A percentile compares a stretch with the other conserved stretches of the same genome.
phyloP scores from a whole-genome alignment of 2,888 invertebrate genomes.

The Mechanitis mazaeus region DNA sequence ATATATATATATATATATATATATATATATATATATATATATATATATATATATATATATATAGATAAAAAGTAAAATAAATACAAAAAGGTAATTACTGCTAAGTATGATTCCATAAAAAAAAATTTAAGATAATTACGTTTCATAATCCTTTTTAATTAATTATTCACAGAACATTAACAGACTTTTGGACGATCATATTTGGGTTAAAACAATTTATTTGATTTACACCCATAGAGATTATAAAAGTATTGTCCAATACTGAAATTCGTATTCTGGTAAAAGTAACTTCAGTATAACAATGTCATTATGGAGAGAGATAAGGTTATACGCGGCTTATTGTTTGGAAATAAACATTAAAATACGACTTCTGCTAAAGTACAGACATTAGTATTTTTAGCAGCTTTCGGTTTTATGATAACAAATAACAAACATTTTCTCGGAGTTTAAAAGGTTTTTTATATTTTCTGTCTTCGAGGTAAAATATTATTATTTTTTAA shows the following conservation, averaged over 20 bases:
- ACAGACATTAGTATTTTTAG: conserved; percentile 31
- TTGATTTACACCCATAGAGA: conserved; percentile 17
- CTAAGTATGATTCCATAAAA: no score
- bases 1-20: no score
- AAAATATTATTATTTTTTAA: no score
- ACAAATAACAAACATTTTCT: conserved; percentile 17
- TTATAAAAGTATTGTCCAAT: conserved; percentile 14
- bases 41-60: no score
- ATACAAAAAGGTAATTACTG: no score
- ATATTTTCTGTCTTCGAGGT: conserved; percentile 3
- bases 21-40: no score
- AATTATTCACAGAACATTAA: conserved; percentile 4
- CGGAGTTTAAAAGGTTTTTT: conserved; percentile 7
- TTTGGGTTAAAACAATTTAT: conserved; percentile 18
- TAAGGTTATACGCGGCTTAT: conserved; percentile 37
- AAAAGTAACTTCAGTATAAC: conserved; percentile 23
- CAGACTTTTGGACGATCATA: conserved; percentile 11
- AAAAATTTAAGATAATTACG: no score
- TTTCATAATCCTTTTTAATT: no score
- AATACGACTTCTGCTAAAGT: conserved; percentile 31
- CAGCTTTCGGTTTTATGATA: conserved; percentile 28
- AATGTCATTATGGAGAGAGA: conserved; percentile 32
- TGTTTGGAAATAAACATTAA: conserved; percentile 38
- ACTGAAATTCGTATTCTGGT: conserved; percentile 6
- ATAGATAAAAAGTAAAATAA: no score